A percentile compares a stretch with the other conserved stretches of the same genome.
Evolutionary conservation across 2,888 invertebrate species (phyloP).

Genomic region (Tipula unca): DNA sequence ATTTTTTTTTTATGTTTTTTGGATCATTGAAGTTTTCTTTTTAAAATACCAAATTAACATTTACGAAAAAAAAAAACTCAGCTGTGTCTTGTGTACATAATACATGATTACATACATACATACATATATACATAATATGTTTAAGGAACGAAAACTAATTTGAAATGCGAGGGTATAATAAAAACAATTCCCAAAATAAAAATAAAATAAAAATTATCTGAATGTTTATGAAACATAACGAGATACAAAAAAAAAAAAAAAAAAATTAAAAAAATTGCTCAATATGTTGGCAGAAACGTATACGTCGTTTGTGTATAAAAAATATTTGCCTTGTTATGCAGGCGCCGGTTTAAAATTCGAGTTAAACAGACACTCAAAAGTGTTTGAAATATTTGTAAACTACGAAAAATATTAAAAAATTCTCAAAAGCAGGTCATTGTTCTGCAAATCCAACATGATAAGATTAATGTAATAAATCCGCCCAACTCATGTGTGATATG

Average conservation of each 20-base stretch:
- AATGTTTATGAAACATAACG: constrained; percentile 8
- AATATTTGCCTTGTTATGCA: neutral
- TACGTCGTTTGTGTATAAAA: neutral
- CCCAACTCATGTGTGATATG: no score
- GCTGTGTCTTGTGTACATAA: neutral
- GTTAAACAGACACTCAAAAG: neutral
- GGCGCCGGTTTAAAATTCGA: neutral
- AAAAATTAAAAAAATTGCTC: no score
- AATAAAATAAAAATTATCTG: neutral
- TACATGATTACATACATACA: neutral
- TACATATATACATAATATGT: neutral
- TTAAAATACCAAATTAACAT: neutral
- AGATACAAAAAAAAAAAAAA: no score
- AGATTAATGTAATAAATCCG: no score
- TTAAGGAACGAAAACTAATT: neutral
- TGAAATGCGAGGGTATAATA: neutral
- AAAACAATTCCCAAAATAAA: neutral
- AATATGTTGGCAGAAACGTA: neutral
- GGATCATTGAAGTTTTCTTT: constrained; percentile 14
- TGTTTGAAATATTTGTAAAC: no score
- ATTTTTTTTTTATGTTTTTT: neutral
- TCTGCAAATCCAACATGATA: no score
- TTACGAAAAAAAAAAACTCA: neutral
- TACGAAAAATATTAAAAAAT: no score
- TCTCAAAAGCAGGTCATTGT: no score